Conservation (phyloP, 2,888 invertebrate genomes). For the Chouioia cunea region DNA sequence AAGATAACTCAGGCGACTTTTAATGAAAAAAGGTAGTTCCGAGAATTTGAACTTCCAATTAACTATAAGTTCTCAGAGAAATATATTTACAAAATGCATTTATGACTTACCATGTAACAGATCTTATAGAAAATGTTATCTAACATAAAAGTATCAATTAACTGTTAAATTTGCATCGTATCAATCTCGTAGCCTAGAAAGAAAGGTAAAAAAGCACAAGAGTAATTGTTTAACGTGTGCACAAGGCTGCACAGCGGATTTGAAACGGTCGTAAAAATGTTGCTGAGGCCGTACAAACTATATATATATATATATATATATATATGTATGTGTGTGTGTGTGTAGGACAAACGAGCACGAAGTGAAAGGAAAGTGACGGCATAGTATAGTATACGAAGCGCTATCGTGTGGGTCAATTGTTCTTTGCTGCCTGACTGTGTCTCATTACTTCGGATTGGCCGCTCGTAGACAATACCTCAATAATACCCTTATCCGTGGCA, state of each 20-base stretch:
- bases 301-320: no score
- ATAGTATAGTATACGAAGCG: slow-evolving; percentile 29
- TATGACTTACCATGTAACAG: no score
- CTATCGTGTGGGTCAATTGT: slow-evolving; percentile 60
- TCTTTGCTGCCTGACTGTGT: slow-evolving; percentile 63
- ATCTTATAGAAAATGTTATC: no score
- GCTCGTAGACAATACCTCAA: slow-evolving; percentile 64
- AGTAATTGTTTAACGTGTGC: slow-evolving; percentile 10
- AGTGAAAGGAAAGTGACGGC: slow-evolving; percentile 24
- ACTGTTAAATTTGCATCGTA: no score
- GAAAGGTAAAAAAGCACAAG: not conserved
- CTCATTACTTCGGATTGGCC: slow-evolving; percentile 67
- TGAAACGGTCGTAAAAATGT: slow-evolving; percentile 28
- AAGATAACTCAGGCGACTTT: no score
- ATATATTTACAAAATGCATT: no score
- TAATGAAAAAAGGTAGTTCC: no score
- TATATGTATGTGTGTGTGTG: no score
- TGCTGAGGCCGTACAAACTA: not conserved
- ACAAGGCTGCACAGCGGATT: not conserved
- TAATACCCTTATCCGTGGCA: slow-evolving; percentile 62
- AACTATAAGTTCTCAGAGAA: no score
- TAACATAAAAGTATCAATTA: no score
- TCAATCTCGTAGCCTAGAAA: no score
- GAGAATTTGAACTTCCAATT: no score
- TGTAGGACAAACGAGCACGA: not conserved